Evolutionary conservation across 2,797 vertebrate genomes (phyloP).

Genomic region (Pelochelys cantorii): DNA sequence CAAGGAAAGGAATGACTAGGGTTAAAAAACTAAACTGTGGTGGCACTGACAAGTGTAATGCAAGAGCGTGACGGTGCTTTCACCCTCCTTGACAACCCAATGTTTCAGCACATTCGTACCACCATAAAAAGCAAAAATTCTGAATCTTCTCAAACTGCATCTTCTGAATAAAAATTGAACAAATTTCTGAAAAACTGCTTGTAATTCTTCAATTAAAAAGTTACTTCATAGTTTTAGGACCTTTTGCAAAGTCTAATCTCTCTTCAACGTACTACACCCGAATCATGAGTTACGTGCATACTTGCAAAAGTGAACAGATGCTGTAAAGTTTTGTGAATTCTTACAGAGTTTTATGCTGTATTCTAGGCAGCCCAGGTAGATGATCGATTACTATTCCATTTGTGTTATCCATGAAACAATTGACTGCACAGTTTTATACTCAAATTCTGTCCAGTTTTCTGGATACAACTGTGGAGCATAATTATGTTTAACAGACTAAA

Average conservation of each 20-base stretch:
- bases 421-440: neutral
- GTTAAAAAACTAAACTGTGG: neutral
- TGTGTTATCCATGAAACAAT: neutral
- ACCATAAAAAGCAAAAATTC: neutral
- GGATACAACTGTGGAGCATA: neutral
- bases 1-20: neutral
- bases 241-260: neutral
- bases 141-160: accelerated
- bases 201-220: neutral
- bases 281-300: neutral
- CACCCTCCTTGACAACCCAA: neutral
- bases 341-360: accelerated
- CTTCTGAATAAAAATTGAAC: neutral
- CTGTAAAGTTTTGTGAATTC: neutral
- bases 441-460: neutral
- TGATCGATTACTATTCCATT: too few species aligned
- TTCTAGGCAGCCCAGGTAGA: neutral
- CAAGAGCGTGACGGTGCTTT: neutral
- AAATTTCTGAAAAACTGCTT: neutral
- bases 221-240: neutral
- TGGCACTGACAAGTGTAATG: neutral
- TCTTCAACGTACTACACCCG: neutral
- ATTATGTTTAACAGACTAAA: neutral
- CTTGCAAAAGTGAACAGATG: neutral
- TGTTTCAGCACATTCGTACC: neutral